phyloP scores from a whole-genome alignment of 2,888 invertebrate genomes.

The Venustoraphidia nigricollis region DNA sequence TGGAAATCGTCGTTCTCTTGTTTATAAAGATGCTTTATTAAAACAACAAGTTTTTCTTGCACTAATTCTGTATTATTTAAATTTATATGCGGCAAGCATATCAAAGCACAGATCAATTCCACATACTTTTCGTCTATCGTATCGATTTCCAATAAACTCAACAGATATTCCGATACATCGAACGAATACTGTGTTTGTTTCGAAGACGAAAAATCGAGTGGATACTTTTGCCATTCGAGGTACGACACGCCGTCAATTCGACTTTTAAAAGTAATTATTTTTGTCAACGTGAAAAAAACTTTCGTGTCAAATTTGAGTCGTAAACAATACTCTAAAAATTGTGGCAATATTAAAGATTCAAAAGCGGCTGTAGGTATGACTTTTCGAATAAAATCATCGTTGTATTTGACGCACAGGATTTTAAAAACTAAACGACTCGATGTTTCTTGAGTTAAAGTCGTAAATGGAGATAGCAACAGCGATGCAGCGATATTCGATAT shows the following conservation, averaged over 20 bases:
- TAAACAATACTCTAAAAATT: constrained; percentile 41
- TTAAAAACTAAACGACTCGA: constrained; percentile 52
- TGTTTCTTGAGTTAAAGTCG: constrained; percentile 56
- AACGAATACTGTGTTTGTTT: constrained; percentile 25
- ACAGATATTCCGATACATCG: constrained; percentile 24
- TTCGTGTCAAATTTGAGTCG: constrained; percentile 35
- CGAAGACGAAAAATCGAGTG: constrained; percentile 37
- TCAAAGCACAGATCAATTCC: constrained; percentile 31
- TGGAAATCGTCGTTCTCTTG: constrained; percentile 4
- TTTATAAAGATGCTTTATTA: no score
- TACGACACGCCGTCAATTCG: constrained; percentile 41
- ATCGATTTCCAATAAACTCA: constrained; percentile 25
- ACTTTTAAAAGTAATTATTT: constrained; percentile 49
- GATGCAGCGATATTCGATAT: constrained; percentile 39
- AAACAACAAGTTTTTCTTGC: constrained; percentile 8
- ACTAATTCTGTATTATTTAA: constrained; percentile 7
- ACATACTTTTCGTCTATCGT: constrained; percentile 27
- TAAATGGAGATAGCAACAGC: constrained; percentile 40
- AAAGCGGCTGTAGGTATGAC: constrained; percentile 51
- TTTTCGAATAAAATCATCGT: constrained; percentile 44
- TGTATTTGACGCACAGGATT: constrained; percentile 38
- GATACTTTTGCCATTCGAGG: constrained; percentile 48
- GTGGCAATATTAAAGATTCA: constrained; percentile 55
- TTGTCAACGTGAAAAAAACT: constrained; percentile 43
- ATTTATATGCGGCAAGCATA: constrained; percentile 39